These are phyloP conservation scores for Alectura lathami DNA, from an alignment of 2,113 vertebrate species.

Conservation along the genomic window DNA sequence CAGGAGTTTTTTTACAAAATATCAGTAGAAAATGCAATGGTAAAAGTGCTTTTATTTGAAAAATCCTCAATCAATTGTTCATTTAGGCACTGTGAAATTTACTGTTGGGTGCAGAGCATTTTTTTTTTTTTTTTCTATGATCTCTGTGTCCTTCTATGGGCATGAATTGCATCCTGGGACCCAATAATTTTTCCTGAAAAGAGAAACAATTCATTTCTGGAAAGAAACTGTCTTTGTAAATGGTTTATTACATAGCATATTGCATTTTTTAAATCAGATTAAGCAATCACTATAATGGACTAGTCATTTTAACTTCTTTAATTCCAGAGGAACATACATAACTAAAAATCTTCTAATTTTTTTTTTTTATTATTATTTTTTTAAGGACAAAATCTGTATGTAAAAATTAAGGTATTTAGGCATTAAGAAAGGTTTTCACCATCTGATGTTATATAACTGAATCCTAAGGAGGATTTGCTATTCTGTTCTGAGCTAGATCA, in stretches of 20 bases:
- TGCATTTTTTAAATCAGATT: not conserved
- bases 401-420: not conserved
- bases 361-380: not conserved
- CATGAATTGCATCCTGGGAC: not conserved
- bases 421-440: not conserved
- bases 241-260: not conserved
- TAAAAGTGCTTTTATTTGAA: not conserved
- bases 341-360: not conserved
- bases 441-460: not conserved
- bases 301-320: not conserved
- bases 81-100: not conserved
- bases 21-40: not conserved
- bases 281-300: not conserved
- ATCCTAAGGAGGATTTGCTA: not conserved
- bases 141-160: not conserved
- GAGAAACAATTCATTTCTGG: not conserved
- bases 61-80: not conserved
- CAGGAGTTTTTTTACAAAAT: not conserved
- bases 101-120: not conserved
- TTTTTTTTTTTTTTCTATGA: not conserved
- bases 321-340: not conserved
- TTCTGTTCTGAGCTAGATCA: not conserved
- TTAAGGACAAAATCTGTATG: not conserved
- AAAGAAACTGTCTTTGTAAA: not conserved
- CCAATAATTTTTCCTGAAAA: not conserved